These are phyloP conservation scores for Torymus tubicola DNA, from an alignment of 2,888 invertebrate genomes.

Conservation along the genomic window DNA sequence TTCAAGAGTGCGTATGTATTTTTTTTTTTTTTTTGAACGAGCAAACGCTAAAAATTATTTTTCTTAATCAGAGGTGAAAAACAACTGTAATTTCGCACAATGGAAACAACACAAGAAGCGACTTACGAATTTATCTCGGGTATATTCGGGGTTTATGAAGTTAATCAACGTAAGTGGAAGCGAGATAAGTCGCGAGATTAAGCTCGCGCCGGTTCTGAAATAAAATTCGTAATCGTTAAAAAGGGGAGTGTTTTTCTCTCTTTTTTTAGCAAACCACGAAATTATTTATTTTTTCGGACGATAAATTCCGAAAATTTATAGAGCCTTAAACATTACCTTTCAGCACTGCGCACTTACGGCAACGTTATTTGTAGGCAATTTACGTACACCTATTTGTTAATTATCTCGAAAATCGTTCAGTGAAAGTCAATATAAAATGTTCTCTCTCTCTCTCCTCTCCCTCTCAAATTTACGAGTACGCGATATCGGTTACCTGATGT, in stretches of 20 bases:
- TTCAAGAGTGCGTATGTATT: too few relatives aligned
- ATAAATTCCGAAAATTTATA: constrained; percentile 4
- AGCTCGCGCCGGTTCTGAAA: background rate
- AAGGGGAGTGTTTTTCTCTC: background rate
- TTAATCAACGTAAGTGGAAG: background rate
- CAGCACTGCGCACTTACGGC: background rate
- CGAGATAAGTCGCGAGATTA: background rate
- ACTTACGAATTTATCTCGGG: background rate
- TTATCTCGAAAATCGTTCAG: background rate
- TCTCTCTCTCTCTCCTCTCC: background rate
- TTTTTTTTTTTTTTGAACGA: too few relatives aligned
- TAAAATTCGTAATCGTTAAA: background rate
- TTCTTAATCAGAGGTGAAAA: too few relatives aligned
- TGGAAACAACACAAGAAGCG: background rate
- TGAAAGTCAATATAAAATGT: constrained; percentile 1
- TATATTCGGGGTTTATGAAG: background rate
- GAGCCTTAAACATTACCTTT: background rate
- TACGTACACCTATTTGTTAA: background rate
- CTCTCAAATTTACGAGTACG: too few relatives aligned
- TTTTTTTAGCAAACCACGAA: background rate
- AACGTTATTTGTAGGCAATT: background rate
- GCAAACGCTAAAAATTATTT: too few relatives aligned
- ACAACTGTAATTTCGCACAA: too few relatives aligned
- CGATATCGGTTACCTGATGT: too few relatives aligned
- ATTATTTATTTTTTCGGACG: background rate